phyloP scores from a whole-genome alignment of 2,888 invertebrate genomes.

The Scelioninae gen. 2 region DNA sequence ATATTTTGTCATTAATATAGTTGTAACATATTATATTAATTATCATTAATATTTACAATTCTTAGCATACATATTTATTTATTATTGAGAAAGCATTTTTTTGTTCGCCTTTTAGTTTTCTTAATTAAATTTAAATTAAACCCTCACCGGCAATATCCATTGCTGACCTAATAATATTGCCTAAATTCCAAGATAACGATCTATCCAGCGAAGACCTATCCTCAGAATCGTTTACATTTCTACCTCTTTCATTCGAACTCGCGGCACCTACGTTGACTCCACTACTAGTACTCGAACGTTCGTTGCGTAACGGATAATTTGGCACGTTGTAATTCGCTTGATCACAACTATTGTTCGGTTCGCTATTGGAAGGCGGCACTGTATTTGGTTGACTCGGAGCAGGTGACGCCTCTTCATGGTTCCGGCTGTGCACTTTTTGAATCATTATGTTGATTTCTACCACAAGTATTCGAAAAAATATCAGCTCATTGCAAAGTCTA shows the following conservation, averaged over 20 bases:
- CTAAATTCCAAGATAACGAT: slow-evolving; percentile 1
- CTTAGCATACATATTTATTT: too few species aligned
- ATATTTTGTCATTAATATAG: too few species aligned
- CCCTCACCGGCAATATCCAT: slow-evolving; percentile 10
- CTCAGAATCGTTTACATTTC: slow-evolving; percentile 1
- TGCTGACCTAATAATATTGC: not conserved
- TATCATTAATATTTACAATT: too few species aligned
- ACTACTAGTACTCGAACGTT: not conserved
- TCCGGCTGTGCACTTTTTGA: not conserved
- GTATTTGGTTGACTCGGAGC: slow-evolving; percentile 19
- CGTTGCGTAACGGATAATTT: slow-evolving; percentile 5
- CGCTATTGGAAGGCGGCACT: slow-evolving; percentile 9
- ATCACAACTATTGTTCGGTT: slow-evolving; percentile 4
- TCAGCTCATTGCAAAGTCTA: slow-evolving; percentile 1
- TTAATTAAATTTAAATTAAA: too few species aligned
- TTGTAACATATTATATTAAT: too few species aligned
- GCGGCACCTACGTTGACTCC: slow-evolving; percentile 3
- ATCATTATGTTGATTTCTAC: too few species aligned
- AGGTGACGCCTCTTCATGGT: not conserved
- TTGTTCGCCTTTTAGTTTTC: too few species aligned
- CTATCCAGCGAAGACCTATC: not conserved
- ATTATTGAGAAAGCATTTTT: too few species aligned
- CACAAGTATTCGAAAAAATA: too few species aligned
- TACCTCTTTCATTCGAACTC: not conserved
- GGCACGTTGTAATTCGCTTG: slow-evolving; percentile 6